Evolutionary conservation across 2,888 invertebrate genomes (phyloP), one percentile per base, ranked within the genome.

Genomic region (Lepidochitona cinerea): DNA sequence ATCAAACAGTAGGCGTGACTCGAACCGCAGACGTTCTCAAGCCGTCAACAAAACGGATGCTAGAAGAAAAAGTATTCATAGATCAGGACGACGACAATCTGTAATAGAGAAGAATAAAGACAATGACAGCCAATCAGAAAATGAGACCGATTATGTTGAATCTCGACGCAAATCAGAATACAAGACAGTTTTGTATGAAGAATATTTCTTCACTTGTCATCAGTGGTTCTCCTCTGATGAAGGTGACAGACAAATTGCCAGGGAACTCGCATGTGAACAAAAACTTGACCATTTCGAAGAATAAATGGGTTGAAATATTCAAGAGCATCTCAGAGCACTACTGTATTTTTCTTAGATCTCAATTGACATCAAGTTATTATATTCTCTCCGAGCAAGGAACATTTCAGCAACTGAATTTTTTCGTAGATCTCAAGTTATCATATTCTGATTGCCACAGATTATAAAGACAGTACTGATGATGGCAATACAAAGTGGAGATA

Each of bases 151-250:
- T 18, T 1, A 7, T 18, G 1, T 18, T 68, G n/a, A 52, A 32
- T 36, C 26, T 33, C 49, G 26, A 49, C 29, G 26, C 9, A 9
- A 36, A 37, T 6, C 49, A 53, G 14, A 53, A 49, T 41, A 23
- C 18, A 32, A n/a, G 37, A 41, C 83, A 7, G 85, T 86, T 0
- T 72, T 83, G 59, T 86, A 83, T 81, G 87, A 88, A 54, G 83
- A 85, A 72, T 87, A 84, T 73, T 69, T 79, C 68, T 87, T 89
- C 77, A 79, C 78, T 6, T 88, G 88, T 77, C 80, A 83, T 36
- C 75, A 79, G 36, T 89, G 89, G 89, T 70, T 89, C 18, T 86
- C 89, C 3, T 71, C 74, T 33, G 85, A 88, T 75, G 88, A 89
- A 75, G 87, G 76, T 18, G 88, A 88, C 75, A 86, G 85, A 12